Evolutionary conservation across 2,797 vertebrate species (phyloP), one percentile per base, ranked within the genome.

Genomic region (Cottoperca gobio): DNA sequence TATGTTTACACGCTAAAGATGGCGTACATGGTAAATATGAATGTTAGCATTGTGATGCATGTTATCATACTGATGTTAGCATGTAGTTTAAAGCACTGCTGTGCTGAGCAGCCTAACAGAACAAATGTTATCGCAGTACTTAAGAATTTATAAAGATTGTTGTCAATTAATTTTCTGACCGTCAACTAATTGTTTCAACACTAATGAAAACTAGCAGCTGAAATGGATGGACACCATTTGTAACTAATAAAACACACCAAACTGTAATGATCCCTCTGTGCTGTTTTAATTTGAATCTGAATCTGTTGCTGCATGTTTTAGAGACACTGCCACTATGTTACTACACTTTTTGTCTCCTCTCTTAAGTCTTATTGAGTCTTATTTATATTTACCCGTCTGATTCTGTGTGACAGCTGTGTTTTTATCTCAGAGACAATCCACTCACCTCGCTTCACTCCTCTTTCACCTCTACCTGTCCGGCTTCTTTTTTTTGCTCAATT

Each of bases 381-480:
- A 35, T 76, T 70, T 83, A 60, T 61, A 9, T 64, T 73, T 53
- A 60, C 55, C 3, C n/a, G 1, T 42, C 37, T 12, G n/a, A 43
- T 42, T 81, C 28, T 59, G 21, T 10, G 69, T 2, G 35, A 35
- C n/a, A 10, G 2, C 39, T 31, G 37, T 31, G 23, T 71, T 35
- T 76, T 73, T 14, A 40, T 48, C 52, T 58, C 31, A 0, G 21
- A 21, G 14, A 26, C 42, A 13, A 17, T 60, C 59, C 50, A 23
- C 49, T 52, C 37, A 39, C 39, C 21, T 74, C 33, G 5, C 16
- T 54, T 64, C 54, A 13, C 19, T 24, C 42, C 17, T 71, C 9
- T 74, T 26, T 72, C 39, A 82, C 75, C 76, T 83, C 58, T 14
- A 4, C 16, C 33, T 48, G 21, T 68, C 76, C 50, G 78, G 49